A percentile compares a stretch with the other conserved stretches of the same genome.
Evolutionary conservation across 2,888 invertebrate species (phyloP).

Genomic region (Heterodera filipjevi): DNA sequence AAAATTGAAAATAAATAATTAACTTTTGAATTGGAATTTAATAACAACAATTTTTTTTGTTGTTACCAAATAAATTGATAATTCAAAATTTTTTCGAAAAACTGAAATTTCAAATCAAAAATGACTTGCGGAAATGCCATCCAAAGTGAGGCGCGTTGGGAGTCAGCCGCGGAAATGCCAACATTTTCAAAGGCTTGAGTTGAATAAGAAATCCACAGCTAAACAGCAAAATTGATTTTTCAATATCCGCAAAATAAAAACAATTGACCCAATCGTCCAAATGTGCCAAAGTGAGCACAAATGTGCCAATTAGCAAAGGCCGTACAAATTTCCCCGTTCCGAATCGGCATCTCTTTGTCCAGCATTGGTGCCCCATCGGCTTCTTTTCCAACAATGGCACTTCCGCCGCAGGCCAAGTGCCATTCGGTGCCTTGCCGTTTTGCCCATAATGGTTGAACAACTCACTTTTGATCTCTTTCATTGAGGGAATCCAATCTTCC

Average conservation of each 20-base stretch:
- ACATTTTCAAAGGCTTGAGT: slow-evolving; percentile 58
- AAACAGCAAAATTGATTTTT: slow-evolving; percentile 26
- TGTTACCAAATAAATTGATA: no score
- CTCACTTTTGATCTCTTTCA: slow-evolving; percentile 37
- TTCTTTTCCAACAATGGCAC: background rate
- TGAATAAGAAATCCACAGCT: slow-evolving; percentile 62
- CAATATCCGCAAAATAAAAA: slow-evolving; percentile 22
- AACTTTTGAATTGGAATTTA: no score
- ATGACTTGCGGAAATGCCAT: slow-evolving; percentile 48
- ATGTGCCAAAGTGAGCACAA: slow-evolving; percentile 58
- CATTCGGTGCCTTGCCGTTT: background rate
- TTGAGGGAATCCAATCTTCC: slow-evolving; percentile 44
- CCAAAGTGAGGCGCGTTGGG: slow-evolving; percentile 51
- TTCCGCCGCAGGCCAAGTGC: background rate
- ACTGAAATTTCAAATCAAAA: background rate
- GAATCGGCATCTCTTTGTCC: slow-evolving; percentile 32
- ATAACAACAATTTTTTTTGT: no score
- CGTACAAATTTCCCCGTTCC: slow-evolving; percentile 50
- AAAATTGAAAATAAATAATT: no score
- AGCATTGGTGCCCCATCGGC: background rate
- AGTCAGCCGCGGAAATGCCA: slow-evolving; percentile 46
- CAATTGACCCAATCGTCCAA: slow-evolving; percentile 58
- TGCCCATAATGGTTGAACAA: background rate
- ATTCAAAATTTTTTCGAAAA: no score
- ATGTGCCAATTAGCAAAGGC: slow-evolving; percentile 53